Evolutionary conservation across 2,888 invertebrate genomes (phyloP), one percentile per base, ranked within the genome.

Genomic region (Chouioia cunea): DNA sequence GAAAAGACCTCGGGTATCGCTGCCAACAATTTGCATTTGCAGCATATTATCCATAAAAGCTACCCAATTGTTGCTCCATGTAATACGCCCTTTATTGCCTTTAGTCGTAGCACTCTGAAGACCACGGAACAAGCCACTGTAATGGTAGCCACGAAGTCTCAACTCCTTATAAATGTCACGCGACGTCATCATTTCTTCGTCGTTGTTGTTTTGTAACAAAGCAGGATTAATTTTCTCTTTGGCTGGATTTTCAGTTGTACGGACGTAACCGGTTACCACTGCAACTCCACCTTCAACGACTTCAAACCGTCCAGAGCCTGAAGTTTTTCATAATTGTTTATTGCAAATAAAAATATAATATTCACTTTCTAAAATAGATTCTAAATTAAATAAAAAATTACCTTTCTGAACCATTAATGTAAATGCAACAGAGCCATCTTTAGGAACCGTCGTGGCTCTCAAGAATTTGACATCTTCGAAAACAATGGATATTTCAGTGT

Each of bases 391-490:
- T 22, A 15, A 47, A 60, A 2, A 36, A 1, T 60, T 23, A 69
- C 90, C 91, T 78, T 89, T 89, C 58, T 91, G 90, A 44, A 92
- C 82, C 83, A 88, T 87, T 0, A 91, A 86, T 2, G 84, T 87
- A 4, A 92, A 82, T 14, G 87, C 86, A 8, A 91, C 78, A 12
- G 80, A 85, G 43, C 88, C 89, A 53, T 91, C 91, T 74, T 90
- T 89, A 0, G 92, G 90, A 68, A 97, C 88, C 76, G 92, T 91
- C 0, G 95, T 96, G 4, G 96, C 96, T 77, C 95, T 88, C 76
- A 93, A 89, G 82, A 97, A 95, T 53, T 90, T 89, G 12, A 97
- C 90, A 84, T 97, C 91, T 82, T 95, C 94, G 83, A 97, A 95
- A 4, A 93, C 90, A 0, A 97, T 92, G 0, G 94, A 90, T 22